phyloP scores from a whole-genome alignment of 2,888 invertebrate species.

The Thyatira batis region DNA sequence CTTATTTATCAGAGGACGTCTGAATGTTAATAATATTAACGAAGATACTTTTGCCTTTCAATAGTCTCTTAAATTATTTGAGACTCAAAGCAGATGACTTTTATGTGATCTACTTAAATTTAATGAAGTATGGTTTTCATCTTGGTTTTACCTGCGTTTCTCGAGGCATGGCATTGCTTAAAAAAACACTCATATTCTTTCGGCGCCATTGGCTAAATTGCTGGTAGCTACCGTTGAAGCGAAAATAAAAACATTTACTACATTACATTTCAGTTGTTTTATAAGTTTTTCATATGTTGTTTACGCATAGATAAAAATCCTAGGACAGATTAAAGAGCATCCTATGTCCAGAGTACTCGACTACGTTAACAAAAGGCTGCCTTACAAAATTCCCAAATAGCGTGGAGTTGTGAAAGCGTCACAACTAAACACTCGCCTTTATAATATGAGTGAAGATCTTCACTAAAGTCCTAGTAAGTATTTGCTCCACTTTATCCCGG shows the following conservation, averaged over 20 bases:
- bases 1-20: not conserved
- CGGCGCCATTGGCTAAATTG: too few relatives aligned
- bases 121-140: too few relatives aligned
- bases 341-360: not conserved
- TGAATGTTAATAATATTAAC: not conserved
- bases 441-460: not conserved
- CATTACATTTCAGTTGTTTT: too few relatives aligned
- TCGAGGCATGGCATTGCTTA: too few relatives aligned
- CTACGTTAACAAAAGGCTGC: not conserved
- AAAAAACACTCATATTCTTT: too few relatives aligned
- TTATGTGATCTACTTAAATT: not conserved
- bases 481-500: not conserved
- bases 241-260: too few relatives aligned
- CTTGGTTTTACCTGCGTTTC: too few relatives aligned
- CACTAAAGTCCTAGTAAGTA: not conserved
- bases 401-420: not conserved
- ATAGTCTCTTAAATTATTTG: not conserved
- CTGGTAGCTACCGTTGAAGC: too few relatives aligned
- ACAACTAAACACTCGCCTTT: not conserved
- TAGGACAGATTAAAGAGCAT: too few relatives aligned
- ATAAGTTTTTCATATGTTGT: too few relatives aligned
- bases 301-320: too few relatives aligned
- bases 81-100: not conserved
- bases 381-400: not conserved
- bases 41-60: not conserved